Conservation (phyloP, 2,888 invertebrate genomes). For the Lasioglossum marginatum region DNA sequence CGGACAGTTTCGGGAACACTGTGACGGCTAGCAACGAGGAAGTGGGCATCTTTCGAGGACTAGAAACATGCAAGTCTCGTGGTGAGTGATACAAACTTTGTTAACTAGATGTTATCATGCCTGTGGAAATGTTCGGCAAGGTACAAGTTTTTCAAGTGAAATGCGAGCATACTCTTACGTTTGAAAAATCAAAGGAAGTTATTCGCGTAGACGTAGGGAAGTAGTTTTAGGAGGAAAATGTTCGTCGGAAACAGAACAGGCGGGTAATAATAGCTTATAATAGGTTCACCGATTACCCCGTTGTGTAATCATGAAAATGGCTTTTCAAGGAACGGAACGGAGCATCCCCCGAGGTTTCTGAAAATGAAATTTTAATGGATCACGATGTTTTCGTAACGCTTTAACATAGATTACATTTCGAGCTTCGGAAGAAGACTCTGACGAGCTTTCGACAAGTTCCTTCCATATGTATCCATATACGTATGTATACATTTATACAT, state of each 20-base stretch:
- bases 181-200: background rate
- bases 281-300: background rate
- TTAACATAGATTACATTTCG: background rate
- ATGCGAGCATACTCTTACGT: too few relatives aligned
- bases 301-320: constrained; percentile 11
- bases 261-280: background rate
- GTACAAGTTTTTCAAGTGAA: too few relatives aligned
- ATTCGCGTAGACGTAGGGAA: background rate
- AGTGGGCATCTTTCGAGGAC: background rate
- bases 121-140: too few relatives aligned
- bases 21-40: background rate
- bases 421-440: background rate
- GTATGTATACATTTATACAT: background rate
- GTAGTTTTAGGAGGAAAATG: background rate
- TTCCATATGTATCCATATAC: background rate
- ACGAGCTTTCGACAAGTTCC: background rate
- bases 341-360: background rate
- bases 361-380: constrained; percentile 5
- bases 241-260: background rate
- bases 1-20: background rate
- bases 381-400: background rate
- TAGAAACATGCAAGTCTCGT: background rate
- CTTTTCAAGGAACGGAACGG: background rate
- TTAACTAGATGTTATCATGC: too few relatives aligned
- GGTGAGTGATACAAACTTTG: too few relatives aligned